A percentile compares a stretch with the other conserved stretches of the same genome.
These are phyloP conservation scores for Liasis olivaceus DNA, from an alignment of 2,797 vertebrate genomes.

Conservation along the genomic window DNA sequence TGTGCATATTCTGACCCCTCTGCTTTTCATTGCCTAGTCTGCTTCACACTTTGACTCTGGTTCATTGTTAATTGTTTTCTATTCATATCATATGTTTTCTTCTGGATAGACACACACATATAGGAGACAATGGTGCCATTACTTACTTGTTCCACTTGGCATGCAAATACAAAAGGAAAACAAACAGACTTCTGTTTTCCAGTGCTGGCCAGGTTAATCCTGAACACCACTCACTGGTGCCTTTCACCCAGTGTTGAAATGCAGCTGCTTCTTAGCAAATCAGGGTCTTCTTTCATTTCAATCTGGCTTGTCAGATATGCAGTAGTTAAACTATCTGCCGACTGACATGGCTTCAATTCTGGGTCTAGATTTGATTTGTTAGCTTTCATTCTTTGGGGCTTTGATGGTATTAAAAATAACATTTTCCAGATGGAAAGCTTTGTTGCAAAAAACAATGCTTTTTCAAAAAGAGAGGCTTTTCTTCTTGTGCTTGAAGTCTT, in stretches of 20 bases:
- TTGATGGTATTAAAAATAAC: constrained; percentile 2
- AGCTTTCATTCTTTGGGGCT: neutral
- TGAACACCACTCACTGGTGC: constrained; percentile 64
- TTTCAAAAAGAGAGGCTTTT: neutral
- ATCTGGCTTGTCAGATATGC: neutral
- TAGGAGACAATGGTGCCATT: constrained; percentile 71
- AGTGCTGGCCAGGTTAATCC: constrained; percentile 57
- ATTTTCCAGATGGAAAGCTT: constrained; percentile 45
- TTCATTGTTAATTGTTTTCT: constrained; percentile 61
- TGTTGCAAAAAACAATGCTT: constrained; percentile 9
- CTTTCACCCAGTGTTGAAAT: constrained; percentile 50
- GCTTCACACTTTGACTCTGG: constrained; percentile 44
- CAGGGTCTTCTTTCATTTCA: constrained; percentile 41
- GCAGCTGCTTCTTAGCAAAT: constrained; percentile 41
- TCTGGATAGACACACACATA: constrained; percentile 61
- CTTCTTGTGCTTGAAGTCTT: neutral
- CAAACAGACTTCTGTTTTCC: constrained; percentile 63
- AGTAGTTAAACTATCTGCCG: neutral
- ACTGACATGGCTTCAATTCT: neutral
- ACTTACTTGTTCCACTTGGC: constrained; percentile 63
- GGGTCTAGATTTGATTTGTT: constrained; percentile 29
- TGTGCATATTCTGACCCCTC: constrained; percentile 33
- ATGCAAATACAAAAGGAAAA: constrained; percentile 60
- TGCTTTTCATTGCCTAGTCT: constrained; percentile 23
- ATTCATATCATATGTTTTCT: constrained; percentile 44